Conservation (phyloP, 2,113 vertebrate genomes). For the Emydura subglobosa region DNA sequence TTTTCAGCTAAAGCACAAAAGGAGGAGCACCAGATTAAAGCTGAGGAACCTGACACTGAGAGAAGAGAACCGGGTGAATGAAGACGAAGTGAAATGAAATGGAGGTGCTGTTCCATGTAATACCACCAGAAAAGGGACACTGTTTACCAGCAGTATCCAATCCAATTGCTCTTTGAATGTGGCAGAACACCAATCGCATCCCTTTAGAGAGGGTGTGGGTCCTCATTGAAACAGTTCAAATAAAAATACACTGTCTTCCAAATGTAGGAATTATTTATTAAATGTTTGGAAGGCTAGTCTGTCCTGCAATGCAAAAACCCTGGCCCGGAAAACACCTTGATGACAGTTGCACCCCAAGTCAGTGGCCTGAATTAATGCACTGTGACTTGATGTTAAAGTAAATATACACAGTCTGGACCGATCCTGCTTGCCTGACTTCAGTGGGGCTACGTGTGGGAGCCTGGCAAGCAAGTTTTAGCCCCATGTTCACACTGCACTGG, state of each 20-base stretch:
- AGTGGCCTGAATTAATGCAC: not conserved
- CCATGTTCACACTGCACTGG: not conserved
- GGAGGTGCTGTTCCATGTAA: not conserved
- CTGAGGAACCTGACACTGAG: fast-evolving
- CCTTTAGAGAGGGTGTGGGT: not conserved
- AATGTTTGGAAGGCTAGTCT: not conserved
- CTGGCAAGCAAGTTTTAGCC: not conserved
- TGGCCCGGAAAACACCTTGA: not conserved
- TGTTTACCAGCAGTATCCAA: not conserved
- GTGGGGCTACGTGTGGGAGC: not conserved
- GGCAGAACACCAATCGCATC: not conserved
- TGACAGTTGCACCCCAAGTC: not conserved
- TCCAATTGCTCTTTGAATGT: not conserved
- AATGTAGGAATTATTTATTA: not conserved
- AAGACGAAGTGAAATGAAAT: conserved; percentile 29
- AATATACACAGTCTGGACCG: not conserved
- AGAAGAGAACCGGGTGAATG: not conserved
- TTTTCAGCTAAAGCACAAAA: conserved; percentile 61
- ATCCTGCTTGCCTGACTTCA: not conserved
- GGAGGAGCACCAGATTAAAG: not conserved
- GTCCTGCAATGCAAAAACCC: not conserved
- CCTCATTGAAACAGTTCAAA: not conserved
- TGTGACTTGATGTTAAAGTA: not conserved
- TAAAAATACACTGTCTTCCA: conserved; percentile 13
- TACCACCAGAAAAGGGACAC: not conserved